Evolutionary conservation across 2,113 vertebrate species (phyloP).

Genomic region (Daubentonia madagascariensis): DNA sequence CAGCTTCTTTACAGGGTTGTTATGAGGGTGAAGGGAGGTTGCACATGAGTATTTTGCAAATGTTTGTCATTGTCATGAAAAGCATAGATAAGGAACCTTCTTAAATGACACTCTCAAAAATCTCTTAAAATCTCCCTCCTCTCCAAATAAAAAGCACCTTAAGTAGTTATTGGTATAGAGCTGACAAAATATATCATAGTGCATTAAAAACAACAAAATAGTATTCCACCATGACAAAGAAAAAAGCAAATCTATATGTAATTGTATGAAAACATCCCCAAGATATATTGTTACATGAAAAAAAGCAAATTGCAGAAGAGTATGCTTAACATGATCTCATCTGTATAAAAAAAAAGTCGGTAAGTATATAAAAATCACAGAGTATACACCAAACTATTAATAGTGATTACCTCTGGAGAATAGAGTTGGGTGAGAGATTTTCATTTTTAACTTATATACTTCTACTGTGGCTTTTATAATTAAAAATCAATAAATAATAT

Average conservation of each 20-base stretch:
- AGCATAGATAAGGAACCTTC: background rate
- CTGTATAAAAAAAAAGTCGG: background rate
- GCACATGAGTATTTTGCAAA: background rate
- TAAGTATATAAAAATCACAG: background rate
- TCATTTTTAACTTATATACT: background rate
- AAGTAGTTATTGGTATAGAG: background rate
- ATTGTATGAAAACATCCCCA: background rate
- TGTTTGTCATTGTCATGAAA: background rate
- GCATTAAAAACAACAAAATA: background rate
- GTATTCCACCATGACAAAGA: background rate
- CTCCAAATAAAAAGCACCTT: background rate
- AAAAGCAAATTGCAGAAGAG: background rate
- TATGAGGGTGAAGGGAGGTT: background rate
- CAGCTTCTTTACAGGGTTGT: background rate
- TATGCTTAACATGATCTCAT: background rate
- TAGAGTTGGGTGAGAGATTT: background rate
- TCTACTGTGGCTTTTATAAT: background rate
- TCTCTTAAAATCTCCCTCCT: background rate
- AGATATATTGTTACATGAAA: background rate
- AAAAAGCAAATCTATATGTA: background rate
- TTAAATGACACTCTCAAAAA: background rate
- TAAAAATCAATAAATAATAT: background rate
- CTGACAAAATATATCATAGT: background rate
- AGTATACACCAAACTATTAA: background rate
- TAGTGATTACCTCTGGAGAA: background rate